Conservation (phyloP, 1,140 invertebrate genomes). For the Neotoxoptera formosana region DNA sequence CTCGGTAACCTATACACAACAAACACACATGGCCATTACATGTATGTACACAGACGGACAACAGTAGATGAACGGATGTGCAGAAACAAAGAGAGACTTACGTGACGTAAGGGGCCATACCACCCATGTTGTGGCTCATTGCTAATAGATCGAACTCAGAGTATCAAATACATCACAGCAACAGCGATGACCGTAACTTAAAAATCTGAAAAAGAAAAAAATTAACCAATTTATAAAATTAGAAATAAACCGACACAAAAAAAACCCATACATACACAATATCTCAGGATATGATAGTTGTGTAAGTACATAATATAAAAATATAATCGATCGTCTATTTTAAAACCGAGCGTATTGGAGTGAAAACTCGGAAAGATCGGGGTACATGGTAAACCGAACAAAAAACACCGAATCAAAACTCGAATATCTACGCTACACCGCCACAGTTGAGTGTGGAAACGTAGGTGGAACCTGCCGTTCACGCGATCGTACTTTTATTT, state of each 20-base stretch:
- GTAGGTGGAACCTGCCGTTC: not conserved
- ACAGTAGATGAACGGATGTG: not conserved
- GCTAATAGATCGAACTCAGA: constrained; percentile 43
- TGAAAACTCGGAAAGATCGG: not conserved
- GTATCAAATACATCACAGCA: constrained; percentile 41
- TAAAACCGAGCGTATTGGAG: not conserved
- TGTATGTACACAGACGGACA: not conserved
- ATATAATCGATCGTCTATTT: not conserved
- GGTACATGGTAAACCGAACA: not conserved
- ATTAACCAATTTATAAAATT: not conserved
- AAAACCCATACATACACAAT: not conserved
- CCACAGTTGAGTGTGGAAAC: not conserved
- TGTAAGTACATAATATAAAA: not conserved
- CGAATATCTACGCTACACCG: not conserved
- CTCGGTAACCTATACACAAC: constrained; percentile 62
- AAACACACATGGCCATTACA: not conserved
- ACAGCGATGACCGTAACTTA: not conserved
- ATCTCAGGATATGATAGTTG: not conserved
- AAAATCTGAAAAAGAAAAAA: not conserved
- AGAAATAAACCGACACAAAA: not conserved
- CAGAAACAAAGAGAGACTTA: constrained; percentile 45
- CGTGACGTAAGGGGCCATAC: constrained; percentile 66
- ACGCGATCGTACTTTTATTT: not conserved
- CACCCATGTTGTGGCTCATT: constrained; percentile 65
- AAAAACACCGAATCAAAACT: not conserved